Evolutionary conservation across 1,140 invertebrate genomes (phyloP).

Genomic region (Trigoniulus corallinus): DNA sequence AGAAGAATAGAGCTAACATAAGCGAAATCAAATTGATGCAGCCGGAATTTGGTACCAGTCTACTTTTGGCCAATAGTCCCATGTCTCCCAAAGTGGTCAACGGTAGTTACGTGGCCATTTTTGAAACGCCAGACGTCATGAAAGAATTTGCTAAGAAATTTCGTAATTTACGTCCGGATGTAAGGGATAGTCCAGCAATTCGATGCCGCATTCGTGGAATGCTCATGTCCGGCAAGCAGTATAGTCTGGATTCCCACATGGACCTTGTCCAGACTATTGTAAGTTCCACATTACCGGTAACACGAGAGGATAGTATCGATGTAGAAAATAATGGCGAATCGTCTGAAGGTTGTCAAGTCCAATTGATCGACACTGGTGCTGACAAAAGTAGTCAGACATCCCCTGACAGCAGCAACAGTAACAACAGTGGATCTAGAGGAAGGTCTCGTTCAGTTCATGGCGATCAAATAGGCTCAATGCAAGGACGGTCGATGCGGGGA

Average conservation of each 20-base stretch:
- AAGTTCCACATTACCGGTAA: constrained; percentile 25
- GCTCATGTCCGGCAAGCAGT: constrained; percentile 72
- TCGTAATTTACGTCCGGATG: constrained; percentile 38
- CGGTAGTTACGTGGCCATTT: constrained; percentile 87
- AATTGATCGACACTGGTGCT: too few species aligned
- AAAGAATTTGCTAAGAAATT: constrained; percentile 55
- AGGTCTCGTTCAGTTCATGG: too few species aligned
- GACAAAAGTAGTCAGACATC: too few species aligned
- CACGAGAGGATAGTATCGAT: not conserved
- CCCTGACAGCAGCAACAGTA: too few species aligned
- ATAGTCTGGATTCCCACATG: constrained; percentile 76
- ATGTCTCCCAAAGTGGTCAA: constrained; percentile 96
- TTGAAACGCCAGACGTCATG: constrained; percentile 70
- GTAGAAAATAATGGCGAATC: too few species aligned
- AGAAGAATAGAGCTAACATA: constrained; percentile 8
- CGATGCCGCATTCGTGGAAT: constrained; percentile 66
- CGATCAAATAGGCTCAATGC: too few species aligned
- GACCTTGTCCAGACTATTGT: constrained; percentile 54
- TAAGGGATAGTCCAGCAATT: constrained; percentile 36
- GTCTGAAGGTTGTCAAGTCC: too few species aligned
- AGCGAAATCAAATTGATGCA: constrained; percentile 33
- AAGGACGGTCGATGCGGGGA: too few species aligned
- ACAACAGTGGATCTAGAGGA: too few species aligned
- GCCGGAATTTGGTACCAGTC: constrained; percentile 75
- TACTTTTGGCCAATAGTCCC: constrained; percentile 76